These are phyloP conservation scores for Hydrozoanthus gracilis DNA, from an alignment of 92 coral and sea anemone species.

Conservation along the genomic window DNA sequence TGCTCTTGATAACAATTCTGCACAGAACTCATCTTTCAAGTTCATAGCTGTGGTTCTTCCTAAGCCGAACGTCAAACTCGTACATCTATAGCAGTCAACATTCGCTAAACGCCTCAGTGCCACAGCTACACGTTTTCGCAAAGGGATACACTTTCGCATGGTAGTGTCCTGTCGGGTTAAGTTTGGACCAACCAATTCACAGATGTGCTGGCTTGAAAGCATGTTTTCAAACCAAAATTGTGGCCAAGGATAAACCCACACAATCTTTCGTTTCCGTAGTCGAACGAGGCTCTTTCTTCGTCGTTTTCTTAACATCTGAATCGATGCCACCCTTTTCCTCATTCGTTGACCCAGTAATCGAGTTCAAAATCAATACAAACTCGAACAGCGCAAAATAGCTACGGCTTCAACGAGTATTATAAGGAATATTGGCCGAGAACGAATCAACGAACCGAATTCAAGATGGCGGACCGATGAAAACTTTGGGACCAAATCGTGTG, in stretches of 20 bases:
- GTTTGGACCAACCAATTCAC: slow-evolving; percentile 55
- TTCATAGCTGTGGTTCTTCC: slow-evolving; percentile 66
- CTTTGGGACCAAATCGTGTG: no score
- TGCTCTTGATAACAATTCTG: slow-evolving; percentile 53
- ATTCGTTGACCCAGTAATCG: slow-evolving; percentile 2
- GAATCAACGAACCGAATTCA: no score
- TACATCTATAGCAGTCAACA: slow-evolving; percentile 53
- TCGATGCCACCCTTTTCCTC: no score
- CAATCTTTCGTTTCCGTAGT: neutral
- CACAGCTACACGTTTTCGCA: slow-evolving; percentile 59
- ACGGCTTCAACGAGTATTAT: no score
- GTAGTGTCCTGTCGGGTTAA: slow-evolving; percentile 53
- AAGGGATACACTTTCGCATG: slow-evolving; percentile 52
- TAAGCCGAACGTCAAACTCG: slow-evolving; percentile 51
- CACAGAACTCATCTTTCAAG: slow-evolving; percentile 61
- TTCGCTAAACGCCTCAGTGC: slow-evolving; percentile 60
- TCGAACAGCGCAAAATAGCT: no score
- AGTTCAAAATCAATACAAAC: no score
- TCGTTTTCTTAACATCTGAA: neutral
- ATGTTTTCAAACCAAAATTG: slow-evolving; percentile 10
- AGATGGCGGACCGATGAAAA: no score
- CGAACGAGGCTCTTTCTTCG: neutral
- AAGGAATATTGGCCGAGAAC: no score
- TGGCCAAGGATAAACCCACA: slow-evolving; percentile 21
- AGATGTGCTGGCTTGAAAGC: slow-evolving; percentile 30